Conservation (phyloP, 2,888 invertebrate genomes). For the Bellardia bayeri region DNA sequence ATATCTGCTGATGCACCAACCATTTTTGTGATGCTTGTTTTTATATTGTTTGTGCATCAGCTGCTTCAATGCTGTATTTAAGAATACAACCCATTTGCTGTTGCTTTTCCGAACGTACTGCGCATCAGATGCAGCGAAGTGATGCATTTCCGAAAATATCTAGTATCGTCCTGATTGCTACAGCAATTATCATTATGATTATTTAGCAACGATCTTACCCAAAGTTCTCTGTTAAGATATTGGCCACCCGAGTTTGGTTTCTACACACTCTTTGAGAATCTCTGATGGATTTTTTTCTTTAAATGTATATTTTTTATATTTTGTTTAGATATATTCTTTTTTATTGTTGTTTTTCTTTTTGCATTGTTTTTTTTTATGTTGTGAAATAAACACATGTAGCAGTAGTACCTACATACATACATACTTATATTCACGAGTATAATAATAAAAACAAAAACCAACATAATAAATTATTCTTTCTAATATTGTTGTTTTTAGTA, state of each 20-base stretch:
- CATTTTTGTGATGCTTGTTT: too few relatives aligned
- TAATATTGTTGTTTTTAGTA: conserved; percentile 22
- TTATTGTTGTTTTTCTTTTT: conserved; percentile 9
- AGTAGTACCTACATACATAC: background rate
- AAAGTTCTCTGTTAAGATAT: too few relatives aligned
- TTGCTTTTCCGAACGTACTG: too few relatives aligned
- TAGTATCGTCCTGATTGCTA: too few relatives aligned
- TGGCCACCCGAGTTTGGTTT: background rate
- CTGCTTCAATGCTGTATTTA: too few relatives aligned
- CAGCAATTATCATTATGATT: too few relatives aligned
- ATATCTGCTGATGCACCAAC: too few relatives aligned
- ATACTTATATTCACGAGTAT: background rate
- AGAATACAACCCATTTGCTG: too few relatives aligned
- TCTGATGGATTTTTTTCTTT: background rate
- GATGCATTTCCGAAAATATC: too few relatives aligned
- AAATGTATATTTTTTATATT: conserved; percentile 3
- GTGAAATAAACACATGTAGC: conserved; percentile 26
- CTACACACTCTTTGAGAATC: background rate
- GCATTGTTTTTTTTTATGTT: conserved; percentile 13
- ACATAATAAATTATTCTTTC: conserved; percentile 57
- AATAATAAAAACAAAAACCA: conserved; percentile 28
- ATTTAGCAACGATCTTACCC: too few relatives aligned
- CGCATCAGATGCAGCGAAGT: too few relatives aligned
- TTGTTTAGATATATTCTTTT: background rate
- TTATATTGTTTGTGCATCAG: too few relatives aligned